A percentile compares a stretch with the other conserved stretches of the same genome.
phyloP scores from a whole-genome alignment of 2,888 invertebrate species.

The Rhimphoctona megacephalus region DNA sequence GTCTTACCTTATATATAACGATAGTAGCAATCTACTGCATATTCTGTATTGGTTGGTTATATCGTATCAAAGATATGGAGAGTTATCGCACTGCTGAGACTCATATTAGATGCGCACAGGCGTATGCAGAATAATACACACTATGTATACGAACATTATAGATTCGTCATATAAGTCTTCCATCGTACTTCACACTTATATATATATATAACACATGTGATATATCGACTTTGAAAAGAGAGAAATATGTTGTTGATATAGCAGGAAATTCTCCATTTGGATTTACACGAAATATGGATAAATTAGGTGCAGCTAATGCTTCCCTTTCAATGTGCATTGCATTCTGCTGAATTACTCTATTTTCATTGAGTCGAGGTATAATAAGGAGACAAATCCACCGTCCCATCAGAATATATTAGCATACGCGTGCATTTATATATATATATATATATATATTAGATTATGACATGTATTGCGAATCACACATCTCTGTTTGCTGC shows the following conservation, averaged over 20 bases:
- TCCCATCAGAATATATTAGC: background rate
- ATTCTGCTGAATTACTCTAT: slow-evolving; percentile 19
- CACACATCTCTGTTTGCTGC: slow-evolving; percentile 24
- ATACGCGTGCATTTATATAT: background rate
- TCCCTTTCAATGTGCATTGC: background rate
- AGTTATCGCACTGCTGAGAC: slow-evolving; percentile 65
- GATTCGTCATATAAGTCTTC: slow-evolving; percentile 31
- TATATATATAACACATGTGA: background rate
- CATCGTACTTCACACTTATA: background rate
- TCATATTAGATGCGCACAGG: slow-evolving; percentile 58
- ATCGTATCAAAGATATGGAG: slow-evolving; percentile 41
- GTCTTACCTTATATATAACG: slow-evolving; percentile 37
- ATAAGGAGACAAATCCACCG: slow-evolving; percentile 10
- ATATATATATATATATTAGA: background rate
- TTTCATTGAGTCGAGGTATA: slow-evolving; percentile 28
- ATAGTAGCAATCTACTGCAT: slow-evolving; percentile 37
- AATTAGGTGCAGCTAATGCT: slow-evolving; percentile 10
- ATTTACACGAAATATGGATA: slow-evolving; percentile 14
- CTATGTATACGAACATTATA: slow-evolving; percentile 20
- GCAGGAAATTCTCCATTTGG: background rate
- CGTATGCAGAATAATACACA: slow-evolving; percentile 53
- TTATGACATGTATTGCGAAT: background rate
- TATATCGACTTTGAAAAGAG: background rate
- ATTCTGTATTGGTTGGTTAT: slow-evolving; percentile 18
- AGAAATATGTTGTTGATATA: background rate